phyloP scores from a whole-genome alignment of 1,140 invertebrate species.

The Spodoptera frugiperda region DNA sequence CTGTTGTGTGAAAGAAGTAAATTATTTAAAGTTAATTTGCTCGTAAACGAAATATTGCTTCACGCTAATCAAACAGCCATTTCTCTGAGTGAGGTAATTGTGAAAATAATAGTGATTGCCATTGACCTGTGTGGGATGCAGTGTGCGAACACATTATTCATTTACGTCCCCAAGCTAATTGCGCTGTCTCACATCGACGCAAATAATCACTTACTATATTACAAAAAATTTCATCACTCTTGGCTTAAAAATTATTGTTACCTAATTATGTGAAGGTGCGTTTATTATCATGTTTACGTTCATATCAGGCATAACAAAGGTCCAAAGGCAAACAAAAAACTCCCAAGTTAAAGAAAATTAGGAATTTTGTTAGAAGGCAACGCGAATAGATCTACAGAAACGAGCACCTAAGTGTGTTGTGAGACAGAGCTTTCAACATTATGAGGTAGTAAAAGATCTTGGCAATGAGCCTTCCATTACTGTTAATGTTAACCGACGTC shows the following conservation, averaged over 20 bases:
- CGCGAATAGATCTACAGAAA: constrained; percentile 18
- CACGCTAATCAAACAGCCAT: constrained; percentile 58
- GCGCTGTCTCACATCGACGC: constrained; percentile 52
- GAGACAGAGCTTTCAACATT: constrained; percentile 39
- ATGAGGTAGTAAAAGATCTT: constrained; percentile 28
- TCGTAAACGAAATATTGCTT: constrained; percentile 45
- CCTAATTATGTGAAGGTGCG: too few species aligned
- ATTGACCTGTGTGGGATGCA: constrained; percentile 47
- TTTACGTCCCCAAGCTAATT: constrained; percentile 59
- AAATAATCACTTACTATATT: constrained; percentile 48
- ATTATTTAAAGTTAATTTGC: constrained; percentile 37
- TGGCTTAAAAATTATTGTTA: too few species aligned
- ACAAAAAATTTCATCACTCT: too few species aligned
- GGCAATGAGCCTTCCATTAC: constrained; percentile 21
- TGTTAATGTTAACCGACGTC: constrained; percentile 32
- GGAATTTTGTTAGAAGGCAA: neutral
- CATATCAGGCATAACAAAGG: too few species aligned
- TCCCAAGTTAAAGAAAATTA: neutral
- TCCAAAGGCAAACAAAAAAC: too few species aligned
- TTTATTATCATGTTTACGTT: too few species aligned
- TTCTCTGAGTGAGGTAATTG: constrained; percentile 55
- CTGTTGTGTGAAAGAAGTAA: constrained; percentile 11
- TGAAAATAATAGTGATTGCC: constrained; percentile 54
- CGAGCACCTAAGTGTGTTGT: constrained; percentile 14
- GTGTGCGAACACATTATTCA: constrained; percentile 55